These are phyloP conservation scores for Unio delphinus DNA, from an alignment of 2,888 invertebrate species.

Conservation along the genomic window DNA sequence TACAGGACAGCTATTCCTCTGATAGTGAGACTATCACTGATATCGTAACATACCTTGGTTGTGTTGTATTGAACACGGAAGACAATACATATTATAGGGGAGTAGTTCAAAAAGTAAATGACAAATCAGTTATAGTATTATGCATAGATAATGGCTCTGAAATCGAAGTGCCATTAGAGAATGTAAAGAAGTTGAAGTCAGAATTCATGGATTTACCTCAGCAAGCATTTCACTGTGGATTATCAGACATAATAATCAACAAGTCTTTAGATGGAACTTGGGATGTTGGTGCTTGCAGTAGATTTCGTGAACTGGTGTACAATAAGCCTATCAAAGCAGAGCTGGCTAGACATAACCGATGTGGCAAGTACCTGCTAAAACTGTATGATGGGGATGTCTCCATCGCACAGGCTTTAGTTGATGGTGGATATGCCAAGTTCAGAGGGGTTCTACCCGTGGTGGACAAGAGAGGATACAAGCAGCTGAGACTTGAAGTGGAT, in stretches of 20 bases:
- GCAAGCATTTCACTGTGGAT: constrained; percentile 56
- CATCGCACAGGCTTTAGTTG: constrained; percentile 13
- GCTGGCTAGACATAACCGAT: constrained; percentile 11
- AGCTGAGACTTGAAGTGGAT: constrained; percentile 19
- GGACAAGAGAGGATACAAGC: constrained; percentile 15
- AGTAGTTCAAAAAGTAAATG: constrained; percentile 17
- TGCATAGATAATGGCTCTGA: constrained; percentile 50
- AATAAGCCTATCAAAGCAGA: constrained; percentile 16
- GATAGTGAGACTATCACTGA: constrained; percentile 10
- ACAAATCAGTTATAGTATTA: constrained; percentile 30
- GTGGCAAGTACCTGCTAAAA: constrained; percentile 10
- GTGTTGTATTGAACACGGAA: constrained; percentile 15
- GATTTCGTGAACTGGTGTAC: constrained; percentile 34
- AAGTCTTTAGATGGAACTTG: constrained; percentile 21
- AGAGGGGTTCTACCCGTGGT: neutral
- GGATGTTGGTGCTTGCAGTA: constrained; percentile 25
- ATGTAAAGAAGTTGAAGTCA: constrained; percentile 37
- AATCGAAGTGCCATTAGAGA: constrained; percentile 23
- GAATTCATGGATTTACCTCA: constrained; percentile 49
- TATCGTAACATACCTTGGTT: neutral
- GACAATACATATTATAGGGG: constrained; percentile 41
- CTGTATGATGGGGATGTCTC: constrained; percentile 16
- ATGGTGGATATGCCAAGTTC: constrained; percentile 12
- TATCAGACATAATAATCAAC: constrained; percentile 40
- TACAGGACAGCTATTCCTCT: constrained; percentile 36